Base-by-base conservation (phyloP, 2,888 invertebrate species). In the Drosophila kanekoi region DNA sequence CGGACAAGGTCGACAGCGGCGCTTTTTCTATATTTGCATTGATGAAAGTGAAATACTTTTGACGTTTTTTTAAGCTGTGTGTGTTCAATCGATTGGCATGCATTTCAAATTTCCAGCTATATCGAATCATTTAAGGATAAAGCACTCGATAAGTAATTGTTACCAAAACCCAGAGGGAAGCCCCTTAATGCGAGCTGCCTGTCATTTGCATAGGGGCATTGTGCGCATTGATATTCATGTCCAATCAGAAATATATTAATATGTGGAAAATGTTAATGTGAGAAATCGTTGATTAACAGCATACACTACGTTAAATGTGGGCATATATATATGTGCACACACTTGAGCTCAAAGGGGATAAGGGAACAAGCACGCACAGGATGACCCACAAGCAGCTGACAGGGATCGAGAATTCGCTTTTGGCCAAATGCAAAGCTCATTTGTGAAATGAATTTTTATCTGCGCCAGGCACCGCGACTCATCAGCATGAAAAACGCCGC, bases 371-470 rank as follows among this genome's bases (percentile, higher is more conserved):
- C 16, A 33, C 16, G 8, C 44, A 20, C 35, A 14, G 37, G 51
- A 32, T 57, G 63, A 43, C 32, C 33, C 51, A 32, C 18, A n/a
- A 37, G 2, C 23, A 33, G 60, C 33, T 57, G 10, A 23, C 13
- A 14, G 18, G 49, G 14, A 53, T 48, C 49, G 44, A 41, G 44
- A 48, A 57, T 57, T 72, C 72, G 73, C 18, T 47, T 57, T 57
- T 52, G 51, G 47, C 69, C 43, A 71, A 28, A 49, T 11, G 40
- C 56, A 18, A 11, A 63, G 63, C 64, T 71, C 60, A 77, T 77
- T 74, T 79, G 56, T 48, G 58, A 70, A 70, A 77, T 78, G 62
- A 70, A 66, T 74, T 78, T 77, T 74, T 28, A 76, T 79, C 72
- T 60, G 67, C 43, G 60, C 48, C 45, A 68, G 58, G 65, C 72